These are phyloP conservation scores for Frankliniella fusca DNA, from an alignment of 2,888 invertebrate genomes.

Conservation along the genomic window DNA sequence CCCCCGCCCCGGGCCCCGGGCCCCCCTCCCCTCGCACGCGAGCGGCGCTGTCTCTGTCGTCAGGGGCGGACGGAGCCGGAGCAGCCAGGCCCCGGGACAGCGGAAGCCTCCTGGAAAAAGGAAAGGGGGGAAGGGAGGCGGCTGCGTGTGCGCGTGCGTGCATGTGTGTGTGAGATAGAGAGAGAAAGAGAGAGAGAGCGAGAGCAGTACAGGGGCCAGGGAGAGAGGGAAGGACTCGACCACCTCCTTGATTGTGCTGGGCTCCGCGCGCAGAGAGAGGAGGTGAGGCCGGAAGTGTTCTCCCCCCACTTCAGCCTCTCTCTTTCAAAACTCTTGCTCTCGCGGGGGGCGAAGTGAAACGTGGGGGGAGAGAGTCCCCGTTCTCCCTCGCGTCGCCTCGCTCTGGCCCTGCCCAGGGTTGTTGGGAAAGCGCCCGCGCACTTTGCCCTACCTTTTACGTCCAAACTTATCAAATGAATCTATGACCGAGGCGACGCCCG, in stretches of 20 bases:
- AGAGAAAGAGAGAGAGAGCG: neutral
- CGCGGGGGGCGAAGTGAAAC: neutral
- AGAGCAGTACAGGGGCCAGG: neutral
- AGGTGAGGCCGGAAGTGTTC: too few species aligned
- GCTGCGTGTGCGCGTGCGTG: neutral
- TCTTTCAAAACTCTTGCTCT: too few species aligned
- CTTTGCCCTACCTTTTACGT: slow-evolving; percentile 14
- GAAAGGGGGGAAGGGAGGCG: neutral
- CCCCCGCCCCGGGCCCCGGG: neutral
- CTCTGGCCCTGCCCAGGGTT: neutral
- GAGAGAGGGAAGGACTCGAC: neutral
- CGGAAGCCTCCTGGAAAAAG: neutral
- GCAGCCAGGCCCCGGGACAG: neutral
- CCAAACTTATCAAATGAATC: slow-evolving; percentile 26
- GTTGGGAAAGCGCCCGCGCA: neutral
- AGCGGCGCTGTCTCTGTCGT: neutral
- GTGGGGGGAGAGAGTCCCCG: neutral
- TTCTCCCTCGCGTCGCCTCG: neutral
- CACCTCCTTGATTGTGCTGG: too few species aligned
- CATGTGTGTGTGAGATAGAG: neutral
- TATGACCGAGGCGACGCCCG: slow-evolving; percentile 29
- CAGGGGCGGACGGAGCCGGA: neutral
- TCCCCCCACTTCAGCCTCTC: too few species aligned
- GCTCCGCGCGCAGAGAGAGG: too few species aligned
- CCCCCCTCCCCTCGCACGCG: neutral